Evolutionary conservation across 1,140 invertebrate genomes (phyloP), one percentile per base, ranked within the genome.

Genomic region (Drosophila nigrodunni): DNA sequence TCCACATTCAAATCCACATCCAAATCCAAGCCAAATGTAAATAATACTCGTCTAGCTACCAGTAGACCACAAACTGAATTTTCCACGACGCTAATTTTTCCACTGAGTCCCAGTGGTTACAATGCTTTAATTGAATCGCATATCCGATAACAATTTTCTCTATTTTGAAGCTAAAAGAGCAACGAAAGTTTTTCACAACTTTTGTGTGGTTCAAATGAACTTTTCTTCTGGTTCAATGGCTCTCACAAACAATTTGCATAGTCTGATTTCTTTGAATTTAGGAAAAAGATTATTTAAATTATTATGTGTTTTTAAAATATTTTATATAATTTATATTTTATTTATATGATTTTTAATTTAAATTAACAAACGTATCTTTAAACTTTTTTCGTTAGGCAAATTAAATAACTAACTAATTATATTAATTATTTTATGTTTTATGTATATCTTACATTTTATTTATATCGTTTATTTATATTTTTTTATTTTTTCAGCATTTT

Each of bases 111-210:
- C 75, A 59, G 46, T 5, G 67, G 66, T 76, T 71, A 60, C 74
- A 57, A 50, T 86, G 82, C 78, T 81, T 78, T 82, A 78, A 86
- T 86, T 86, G 75, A 7, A 13, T 10, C 7, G 18, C 47, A n/a
- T 21, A 41, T 43, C 77, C 62, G 57, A 72, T 43, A 61, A 80
- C 43, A 76, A 67, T 37, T 73, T 80, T 80, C 43, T 77, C 72
- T 74, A 77, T 81, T 65, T 73, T 74, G 67, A 76, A 61, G 62
- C 30, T 41, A n/a, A 41, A 9, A 3, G 39, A n/a, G 6, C 3
- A 43, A 13, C 0, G 11, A 39, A 35, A 54, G 55, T 68, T 72
- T 47, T 18, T 37, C 37, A 30, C 58, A 78, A 78, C 60, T 82
- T 81, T 71, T 66, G 52, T 49, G 30, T 13, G 9, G 67, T 47